Conservation (phyloP, 2,113 vertebrate genomes). For the Burhinus oedicnemus region DNA sequence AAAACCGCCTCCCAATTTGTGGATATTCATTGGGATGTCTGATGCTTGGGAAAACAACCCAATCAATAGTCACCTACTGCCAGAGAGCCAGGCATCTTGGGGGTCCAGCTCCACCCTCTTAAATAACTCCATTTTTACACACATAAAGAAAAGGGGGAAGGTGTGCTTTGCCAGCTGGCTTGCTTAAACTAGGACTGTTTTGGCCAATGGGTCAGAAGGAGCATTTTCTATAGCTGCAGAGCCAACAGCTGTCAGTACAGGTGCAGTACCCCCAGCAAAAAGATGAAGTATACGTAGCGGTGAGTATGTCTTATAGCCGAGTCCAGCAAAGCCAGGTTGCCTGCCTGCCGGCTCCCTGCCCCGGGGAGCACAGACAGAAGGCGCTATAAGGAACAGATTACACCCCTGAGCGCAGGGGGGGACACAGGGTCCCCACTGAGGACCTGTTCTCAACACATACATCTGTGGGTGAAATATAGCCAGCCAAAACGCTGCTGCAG, state of each 20-base stretch:
- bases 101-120: neutral
- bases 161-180: neutral
- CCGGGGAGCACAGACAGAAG: neutral
- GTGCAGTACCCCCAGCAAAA: neutral
- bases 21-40: neutral
- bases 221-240: neutral
- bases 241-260: neutral
- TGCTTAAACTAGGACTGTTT: neutral
- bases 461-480: neutral
- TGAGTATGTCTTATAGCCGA: neutral
- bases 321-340: neutral
- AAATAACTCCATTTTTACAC: neutral
- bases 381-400: neutral
- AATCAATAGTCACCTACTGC: neutral
- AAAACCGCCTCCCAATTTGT: neutral
- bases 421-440: neutral
- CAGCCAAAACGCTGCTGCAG: neutral
- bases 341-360: neutral
- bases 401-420: neutral
- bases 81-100: neutral
- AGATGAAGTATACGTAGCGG: rapidly evolving
- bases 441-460: neutral
- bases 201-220: neutral
- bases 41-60: neutral
- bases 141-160: neutral